Evolutionary conservation across 2,888 invertebrate species (phyloP), one percentile per base, ranked within the genome.

Genomic region (Lochmaea capreae): DNA sequence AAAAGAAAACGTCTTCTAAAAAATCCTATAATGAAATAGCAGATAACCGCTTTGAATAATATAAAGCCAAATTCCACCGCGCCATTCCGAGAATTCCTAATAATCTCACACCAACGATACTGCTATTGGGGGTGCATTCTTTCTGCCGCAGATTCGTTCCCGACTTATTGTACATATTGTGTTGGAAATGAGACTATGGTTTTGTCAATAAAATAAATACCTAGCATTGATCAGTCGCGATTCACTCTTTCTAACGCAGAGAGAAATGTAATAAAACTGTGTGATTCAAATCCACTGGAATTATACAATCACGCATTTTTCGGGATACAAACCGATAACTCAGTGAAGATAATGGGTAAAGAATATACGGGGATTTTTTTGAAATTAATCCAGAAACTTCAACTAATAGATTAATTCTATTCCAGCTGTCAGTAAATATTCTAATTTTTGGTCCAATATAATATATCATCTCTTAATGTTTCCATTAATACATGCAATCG

Each of bases 121-220:
- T 9, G 54, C 54, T 8, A 8, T 12, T 14, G 9, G n/a, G 16
- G 22, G 22, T 10, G 22, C 18, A 18, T 58, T 54, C 54, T 54
- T 58, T 18, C 9, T 58, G 8, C 57, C 54, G n/a, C 54, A 14
- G 18, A 12, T 54, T 54, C 54, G n/a, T 14, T 43, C 49, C 2
- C 57, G 22, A 12, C 18, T 58, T 26, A 12, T 58, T 26, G 26
- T 11, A n/a, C n/a, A n/a, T n/a, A 18, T 22, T 58, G 10, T 4
- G n/a, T 49, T 49, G 49, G n/a, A 49, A 49, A 14, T 49, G 12
- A 49, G n/a, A n/a, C n/a, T 14, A n/a, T n/a, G 14, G 1, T 49
- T 49, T 49, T 49, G 49, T 49, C 49, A 49, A 49, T 49, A 49
- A 49, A n/a, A 49, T 49, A 49, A 49, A 49, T 49, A 49, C 49